Percentiles rank a stretch among this genome's conserved stretches.
Evolutionary conservation across 2,888 invertebrate species (phyloP).

Genomic region (Lissocephala sabroskyi): DNA sequence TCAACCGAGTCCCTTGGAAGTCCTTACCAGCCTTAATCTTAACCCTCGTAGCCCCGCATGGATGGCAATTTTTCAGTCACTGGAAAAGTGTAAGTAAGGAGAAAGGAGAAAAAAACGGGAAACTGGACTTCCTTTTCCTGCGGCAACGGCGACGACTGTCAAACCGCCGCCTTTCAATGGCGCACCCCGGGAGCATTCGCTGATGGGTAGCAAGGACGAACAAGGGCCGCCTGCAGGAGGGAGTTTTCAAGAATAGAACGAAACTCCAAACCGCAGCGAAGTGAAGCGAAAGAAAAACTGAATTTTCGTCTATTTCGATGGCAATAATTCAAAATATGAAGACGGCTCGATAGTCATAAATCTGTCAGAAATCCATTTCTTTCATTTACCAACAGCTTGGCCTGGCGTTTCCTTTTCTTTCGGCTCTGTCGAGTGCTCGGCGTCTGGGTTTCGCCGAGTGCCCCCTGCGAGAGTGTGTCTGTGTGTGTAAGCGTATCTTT

Average conservation of each 20-base stretch:
- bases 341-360: slow-evolving; percentile 73
- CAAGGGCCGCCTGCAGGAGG: slow-evolving; percentile 24
- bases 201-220: too few relatives aligned
- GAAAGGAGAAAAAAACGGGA: too few relatives aligned
- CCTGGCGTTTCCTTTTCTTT: slow-evolving; percentile 58
- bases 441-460: neutral
- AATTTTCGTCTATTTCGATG: slow-evolving; percentile 72
- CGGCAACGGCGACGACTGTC: neutral
- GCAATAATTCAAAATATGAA: slow-evolving; percentile 72
- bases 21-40: too few relatives aligned
- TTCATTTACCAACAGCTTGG: slow-evolving; percentile 64
- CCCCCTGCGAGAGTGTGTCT: slow-evolving; percentile 19
- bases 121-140: slow-evolving; percentile 33
- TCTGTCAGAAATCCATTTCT: slow-evolving; percentile 73
- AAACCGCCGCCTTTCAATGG: neutral
- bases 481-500: slow-evolving; percentile 64
- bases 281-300: slow-evolving; percentile 27
- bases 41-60: too few relatives aligned
- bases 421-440: slow-evolving; percentile 18
- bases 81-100: too few relatives aligned
- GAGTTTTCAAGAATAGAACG: slow-evolving; percentile 20
- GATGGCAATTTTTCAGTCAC: too few relatives aligned
- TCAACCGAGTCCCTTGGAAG: too few relatives aligned
- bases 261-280: slow-evolving; percentile 24
- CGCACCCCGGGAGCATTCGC: too few relatives aligned